Evolutionary conservation across 2,113 vertebrate species (phyloP), one percentile per base, ranked within the genome.

Genomic region (Lophotis ruficrista): DNA sequence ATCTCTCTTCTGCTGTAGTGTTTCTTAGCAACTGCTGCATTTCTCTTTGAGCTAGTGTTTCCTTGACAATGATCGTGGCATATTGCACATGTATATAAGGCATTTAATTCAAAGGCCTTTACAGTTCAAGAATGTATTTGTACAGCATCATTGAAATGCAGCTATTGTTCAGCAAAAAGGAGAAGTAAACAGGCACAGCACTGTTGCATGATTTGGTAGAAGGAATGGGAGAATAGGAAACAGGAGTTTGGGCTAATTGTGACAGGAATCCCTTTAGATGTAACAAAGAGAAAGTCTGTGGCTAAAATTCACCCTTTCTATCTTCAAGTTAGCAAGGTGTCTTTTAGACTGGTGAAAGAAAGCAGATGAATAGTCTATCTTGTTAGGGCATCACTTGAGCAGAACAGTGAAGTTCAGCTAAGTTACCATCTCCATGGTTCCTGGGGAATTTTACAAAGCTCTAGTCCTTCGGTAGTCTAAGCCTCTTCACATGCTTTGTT

Each of bases 11-110:
- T 76, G 62, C 79, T 82, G 3, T 35, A 41, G 57, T 56, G 95
- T 96, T 90, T 95, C 96, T 94, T 92, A 97, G 94, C 96, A 97
- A 94, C 96, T 72, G 89, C 95, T 80, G 70, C 60, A 45, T 64
- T 94, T 81, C 50, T 70, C 41, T 84, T 51, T 50, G 68, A 90
- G 83, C 61, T 53, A 38, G 48, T 38, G 91, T 91, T 96, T 90
- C 93, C 92, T 95, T 91, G 86, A 80, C 92, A 91, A 73, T 94
- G 50, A 27, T 83, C 1, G 0, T 38, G 71, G n/a, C 37, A 41
- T 43, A 78, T 41, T 93, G 70, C 61, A 30, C 51, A 37, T 43
- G 24, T 41, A 7, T 23, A 45, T 62, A 61, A 70, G 19, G 23
- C 57, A 27, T 85, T 93, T 94, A 14, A 50, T 62, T 75, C 37